phyloP scores from a whole-genome alignment of 2,888 invertebrate genomes.

The Caenorhabditis plicata region DNA sequence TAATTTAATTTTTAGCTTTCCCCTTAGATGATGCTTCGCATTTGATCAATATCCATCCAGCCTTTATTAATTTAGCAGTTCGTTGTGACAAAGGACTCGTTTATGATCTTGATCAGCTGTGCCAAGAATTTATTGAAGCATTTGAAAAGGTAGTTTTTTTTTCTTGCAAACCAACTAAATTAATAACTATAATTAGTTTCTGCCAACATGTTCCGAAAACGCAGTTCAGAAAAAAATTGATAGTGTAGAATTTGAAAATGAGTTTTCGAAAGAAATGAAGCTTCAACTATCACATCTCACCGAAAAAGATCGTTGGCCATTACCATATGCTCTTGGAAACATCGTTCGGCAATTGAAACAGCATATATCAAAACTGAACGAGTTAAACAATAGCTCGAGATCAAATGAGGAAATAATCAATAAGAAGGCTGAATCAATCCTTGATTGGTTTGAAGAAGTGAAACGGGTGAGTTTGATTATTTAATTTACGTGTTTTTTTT shows the following conservation, averaged over 20 bases:
- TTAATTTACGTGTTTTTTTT: background rate
- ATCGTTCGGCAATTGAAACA: slow-evolving; percentile 53
- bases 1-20: slow-evolving; percentile 3
- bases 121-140: slow-evolving; percentile 45
- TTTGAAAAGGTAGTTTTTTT: slow-evolving; percentile 27
- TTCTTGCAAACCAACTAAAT: background rate
- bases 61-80: slow-evolving; percentile 40
- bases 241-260: slow-evolving; percentile 14
- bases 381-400: slow-evolving; percentile 1
- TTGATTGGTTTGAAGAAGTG: slow-evolving; percentile 1
- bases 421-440: background rate
- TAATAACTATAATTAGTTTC: slow-evolving; percentile 30
- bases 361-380: slow-evolving; percentile 22
- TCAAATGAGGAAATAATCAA: background rate
- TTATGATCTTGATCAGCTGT: slow-evolving; percentile 44
- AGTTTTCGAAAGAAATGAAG: slow-evolving; percentile 38
- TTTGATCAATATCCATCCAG: slow-evolving; percentile 37
- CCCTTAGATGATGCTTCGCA: slow-evolving; percentile 20
- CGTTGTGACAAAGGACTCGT: slow-evolving; percentile 39
- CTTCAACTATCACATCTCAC: slow-evolving; percentile 51
- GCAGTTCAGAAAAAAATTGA: slow-evolving; percentile 2
- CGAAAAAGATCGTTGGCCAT: slow-evolving; percentile 42
- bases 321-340: slow-evolving; percentile 60
- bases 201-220: slow-evolving; percentile 21
- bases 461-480: background rate